Percentiles rank a stretch among this genome's conserved stretches.
Conservation (phyloP, 2,888 invertebrate species). For the Drosophila acutilabella region DNA sequence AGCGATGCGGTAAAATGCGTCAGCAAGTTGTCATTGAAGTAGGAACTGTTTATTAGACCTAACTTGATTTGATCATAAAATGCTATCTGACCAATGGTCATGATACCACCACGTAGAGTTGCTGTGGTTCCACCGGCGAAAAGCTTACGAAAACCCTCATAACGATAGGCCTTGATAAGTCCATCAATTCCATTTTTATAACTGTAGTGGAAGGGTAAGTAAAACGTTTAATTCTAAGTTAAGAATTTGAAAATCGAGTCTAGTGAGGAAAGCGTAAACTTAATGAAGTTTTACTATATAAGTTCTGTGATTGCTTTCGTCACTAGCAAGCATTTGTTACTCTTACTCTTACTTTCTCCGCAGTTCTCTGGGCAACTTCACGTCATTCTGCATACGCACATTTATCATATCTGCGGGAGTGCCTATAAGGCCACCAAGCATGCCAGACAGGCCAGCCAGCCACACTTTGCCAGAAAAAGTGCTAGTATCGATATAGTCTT, state of each 20-base stretch:
- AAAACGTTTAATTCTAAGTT: neutral
- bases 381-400: slow-evolving; percentile 99
- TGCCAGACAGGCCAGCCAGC: slow-evolving; percentile 26
- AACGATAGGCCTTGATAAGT: slow-evolving; percentile 90
- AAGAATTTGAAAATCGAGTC: no score
- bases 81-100: slow-evolving; percentile 98
- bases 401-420: slow-evolving; percentile 99
- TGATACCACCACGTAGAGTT: slow-evolving; percentile 93
- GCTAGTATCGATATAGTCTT: slow-evolving; percentile 86
- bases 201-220: slow-evolving; percentile 85
- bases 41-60: slow-evolving; percentile 88
- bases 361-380: slow-evolving; percentile 93
- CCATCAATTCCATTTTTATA: slow-evolving; percentile 98
- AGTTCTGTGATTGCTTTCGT: no score
- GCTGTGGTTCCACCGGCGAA: slow-evolving; percentile 96
- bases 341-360: slow-evolving; percentile 92
- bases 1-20: slow-evolving; percentile 96
- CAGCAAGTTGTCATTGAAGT: slow-evolving; percentile 92
- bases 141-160: slow-evolving; percentile 92
- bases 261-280: no score
- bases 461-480: slow-evolving; percentile 85
- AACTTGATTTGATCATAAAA: slow-evolving; percentile 95
- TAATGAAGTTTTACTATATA: no score
- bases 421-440: slow-evolving; percentile 96
- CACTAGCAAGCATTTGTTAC: no score